Percentiles rank a stretch among this genome's conserved stretches.
These are phyloP conservation scores for Empis livida DNA, from an alignment of 2,888 invertebrate species.

Conservation along the genomic window DNA sequence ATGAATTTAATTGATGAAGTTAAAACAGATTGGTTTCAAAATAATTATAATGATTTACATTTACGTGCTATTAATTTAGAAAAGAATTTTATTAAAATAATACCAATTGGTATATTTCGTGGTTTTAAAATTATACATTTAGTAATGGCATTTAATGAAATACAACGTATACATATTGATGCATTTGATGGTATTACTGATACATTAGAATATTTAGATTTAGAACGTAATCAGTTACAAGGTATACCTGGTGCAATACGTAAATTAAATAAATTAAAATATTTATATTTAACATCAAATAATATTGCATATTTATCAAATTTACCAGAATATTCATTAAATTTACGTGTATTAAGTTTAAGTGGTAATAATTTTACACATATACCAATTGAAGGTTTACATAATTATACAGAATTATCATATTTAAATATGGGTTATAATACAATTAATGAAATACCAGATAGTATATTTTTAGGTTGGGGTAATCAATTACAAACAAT, in stretches of 20 bases:
- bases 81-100: constrained; percentile 56
- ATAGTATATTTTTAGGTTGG: constrained; percentile 67
- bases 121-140: constrained; percentile 62
- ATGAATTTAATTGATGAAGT: constrained; percentile 65
- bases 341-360: constrained; percentile 63
- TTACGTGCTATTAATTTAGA: constrained; percentile 71
- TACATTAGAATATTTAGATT: constrained; percentile 65
- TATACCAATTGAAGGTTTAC: constrained; percentile 56
- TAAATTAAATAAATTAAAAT: constrained; percentile 54
- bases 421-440: constrained; percentile 84
- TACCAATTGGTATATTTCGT: constrained; percentile 53
- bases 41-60: constrained; percentile 46
- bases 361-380: constrained; percentile 67
- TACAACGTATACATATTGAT: constrained; percentile 52
- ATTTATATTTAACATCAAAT: constrained; percentile 74
- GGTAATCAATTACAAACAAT: constrained; percentile 66
- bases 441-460: constrained; percentile 61
- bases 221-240: constrained; percentile 65
- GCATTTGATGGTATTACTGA: constrained; percentile 62
- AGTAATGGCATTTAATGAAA: constrained; percentile 65
- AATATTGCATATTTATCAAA: constrained; percentile 46
- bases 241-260: constrained; percentile 58
- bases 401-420: constrained; percentile 60
- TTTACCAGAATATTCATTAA: constrained; percentile 41
- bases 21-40: constrained; percentile 52